These are phyloP conservation scores for Pangasius krempfi DNA, from an alignment of 2,797 vertebrate genomes.

Conservation along the genomic window DNA sequence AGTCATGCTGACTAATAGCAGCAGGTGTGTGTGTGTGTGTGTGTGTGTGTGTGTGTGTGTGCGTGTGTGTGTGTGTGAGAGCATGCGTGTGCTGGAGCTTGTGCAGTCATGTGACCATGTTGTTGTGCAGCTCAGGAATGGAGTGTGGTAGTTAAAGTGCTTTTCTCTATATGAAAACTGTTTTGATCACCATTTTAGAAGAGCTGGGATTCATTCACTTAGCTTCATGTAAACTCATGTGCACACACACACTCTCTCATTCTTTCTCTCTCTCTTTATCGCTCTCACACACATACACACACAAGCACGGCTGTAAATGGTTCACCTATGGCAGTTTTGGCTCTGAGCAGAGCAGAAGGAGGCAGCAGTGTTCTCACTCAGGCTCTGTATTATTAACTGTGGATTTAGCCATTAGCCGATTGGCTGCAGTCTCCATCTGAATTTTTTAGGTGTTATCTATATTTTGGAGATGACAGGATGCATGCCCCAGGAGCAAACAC, in stretches of 20 bases:
- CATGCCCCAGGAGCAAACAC: not conserved
- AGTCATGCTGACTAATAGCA: not conserved
- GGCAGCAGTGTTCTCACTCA: not conserved
- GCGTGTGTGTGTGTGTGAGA: not conserved
- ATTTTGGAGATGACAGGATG: not conserved
- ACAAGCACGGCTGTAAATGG: not conserved
- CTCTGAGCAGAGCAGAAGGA: not conserved
- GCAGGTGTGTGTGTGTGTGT: not conserved
- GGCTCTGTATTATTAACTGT: not conserved
- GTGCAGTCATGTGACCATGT: not conserved
- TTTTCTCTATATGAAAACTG: not conserved
- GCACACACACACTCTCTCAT: not conserved
- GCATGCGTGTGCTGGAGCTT: not conserved
- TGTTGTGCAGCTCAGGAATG: not conserved
- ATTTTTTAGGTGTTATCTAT: not conserved
- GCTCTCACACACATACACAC: not conserved
- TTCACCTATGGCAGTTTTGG: not conserved
- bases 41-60: not conserved
- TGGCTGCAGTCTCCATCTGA: not conserved
- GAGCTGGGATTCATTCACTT: not conserved
- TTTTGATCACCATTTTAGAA: not conserved
- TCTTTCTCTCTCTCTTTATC: too few relatives aligned
- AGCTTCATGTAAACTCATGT: not conserved
- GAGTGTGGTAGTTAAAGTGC: not conserved
- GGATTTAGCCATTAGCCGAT: not conserved